Percentiles rank a stretch among this genome's conserved stretches.
Evolutionary conservation across 2,888 invertebrate genomes (phyloP).

Genomic region (Campaea margaritaria): DNA sequence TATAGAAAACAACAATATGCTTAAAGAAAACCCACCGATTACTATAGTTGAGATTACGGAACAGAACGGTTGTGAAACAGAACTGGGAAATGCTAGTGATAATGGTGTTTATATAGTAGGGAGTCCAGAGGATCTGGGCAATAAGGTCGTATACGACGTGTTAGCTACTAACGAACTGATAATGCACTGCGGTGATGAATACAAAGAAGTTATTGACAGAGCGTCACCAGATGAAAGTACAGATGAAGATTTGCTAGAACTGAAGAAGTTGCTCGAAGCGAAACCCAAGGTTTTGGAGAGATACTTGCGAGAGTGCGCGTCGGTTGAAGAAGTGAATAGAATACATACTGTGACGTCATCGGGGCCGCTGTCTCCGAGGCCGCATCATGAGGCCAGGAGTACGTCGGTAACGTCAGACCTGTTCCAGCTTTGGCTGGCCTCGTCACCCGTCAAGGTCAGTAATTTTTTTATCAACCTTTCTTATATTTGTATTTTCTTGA

Average conservation of each 20-base stretch:
- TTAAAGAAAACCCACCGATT: constrained; percentile 79
- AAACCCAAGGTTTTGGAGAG: constrained; percentile 90
- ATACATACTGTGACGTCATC: constrained; percentile 85
- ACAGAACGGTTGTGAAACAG: constrained; percentile 80
- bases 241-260: constrained; percentile 74
- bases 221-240: constrained; percentile 72
- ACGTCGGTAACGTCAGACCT: constrained; percentile 93
- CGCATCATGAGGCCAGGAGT: constrained; percentile 84
- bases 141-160: constrained; percentile 74
- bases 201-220: constrained; percentile 73
- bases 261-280: constrained; percentile 69
- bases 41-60: constrained; percentile 78
- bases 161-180: constrained; percentile 68
- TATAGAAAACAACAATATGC: constrained; percentile 74
- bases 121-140: constrained; percentile 72
- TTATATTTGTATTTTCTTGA: neutral
- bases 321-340: constrained; percentile 86
- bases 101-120: constrained; percentile 65
- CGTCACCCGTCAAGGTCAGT: constrained; percentile 90
- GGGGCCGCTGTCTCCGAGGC: constrained; percentile 78
- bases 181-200: constrained; percentile 69
- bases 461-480: neutral
- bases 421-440: constrained; percentile 93
- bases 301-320: constrained; percentile 92
- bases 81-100: constrained; percentile 67